Evolutionary conservation across 2,113 vertebrate genomes (phyloP), one percentile per base, ranked within the genome.

Genomic region (Capricornis sumatraensis): DNA sequence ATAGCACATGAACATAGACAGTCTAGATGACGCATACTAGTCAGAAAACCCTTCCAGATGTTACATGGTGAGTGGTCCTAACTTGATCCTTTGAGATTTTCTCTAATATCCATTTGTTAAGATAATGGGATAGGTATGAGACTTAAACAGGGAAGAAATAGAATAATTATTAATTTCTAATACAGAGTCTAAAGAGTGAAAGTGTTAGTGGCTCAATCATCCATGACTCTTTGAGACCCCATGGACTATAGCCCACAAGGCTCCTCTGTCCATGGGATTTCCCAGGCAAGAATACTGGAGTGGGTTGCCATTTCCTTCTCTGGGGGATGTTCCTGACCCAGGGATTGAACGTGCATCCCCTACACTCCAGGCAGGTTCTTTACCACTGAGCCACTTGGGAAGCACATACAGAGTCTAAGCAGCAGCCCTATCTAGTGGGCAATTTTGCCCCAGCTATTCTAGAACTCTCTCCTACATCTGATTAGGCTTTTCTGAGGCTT

Each of bases 61-160:
- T 89, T 74, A 62, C 23, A 53, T 81, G 52, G 62, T 58, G 3
- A 67, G 27, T 53, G 25, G 55, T 58, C 40, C 36, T 93, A 79
- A 81, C 50, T 95, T 88, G 74, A 88, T 92, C 87, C n/a, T 95
- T 55, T 78, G 67, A 89, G 13, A 89, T 50, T 94, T 83, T 33
- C 25, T 25, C 12, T 57, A 84, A 76, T 57, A 81, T 86, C 19
- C 8, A 76, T 81, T 57, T 86, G 33, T 28, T 89, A 60, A 86
- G 91, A 84, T 84, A 78, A 91, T 52, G 36, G 45, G 47, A 2
- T 58, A 71, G 19, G 33, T 57, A 87, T 53, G 36, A 60, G 6
- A 47, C 14, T 86, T 16, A 58, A 33, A 62, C 3, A 8, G 74
- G 21, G 60, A 36, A 64, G 83, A 85, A 85, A 88, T 40, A 53